Percentiles rank a stretch among this genome's conserved stretches.
Evolutionary conservation across 2,797 vertebrate species (phyloP).

Genomic region (Enteromius afrohamiltoni): DNA sequence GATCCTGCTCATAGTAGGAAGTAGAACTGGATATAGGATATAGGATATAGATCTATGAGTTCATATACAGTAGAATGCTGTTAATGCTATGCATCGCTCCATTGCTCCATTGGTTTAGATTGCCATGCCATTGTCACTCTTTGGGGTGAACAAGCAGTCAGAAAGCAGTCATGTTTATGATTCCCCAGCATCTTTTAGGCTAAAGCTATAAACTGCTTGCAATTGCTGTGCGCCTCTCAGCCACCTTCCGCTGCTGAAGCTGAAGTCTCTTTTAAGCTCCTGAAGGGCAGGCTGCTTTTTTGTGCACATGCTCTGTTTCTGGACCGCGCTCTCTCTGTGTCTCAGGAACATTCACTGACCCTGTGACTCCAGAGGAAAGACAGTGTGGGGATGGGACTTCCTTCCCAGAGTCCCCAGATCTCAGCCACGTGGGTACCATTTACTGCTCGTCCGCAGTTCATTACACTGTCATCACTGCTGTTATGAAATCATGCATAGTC

Average conservation of each 20-base stretch:
- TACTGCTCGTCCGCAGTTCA: slow-evolving; percentile 68
- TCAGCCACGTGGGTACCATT: slow-evolving; percentile 84
- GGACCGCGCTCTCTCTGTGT: slow-evolving; percentile 68
- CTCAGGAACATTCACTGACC: slow-evolving; percentile 83
- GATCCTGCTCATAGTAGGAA: background rate
- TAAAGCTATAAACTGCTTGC: slow-evolving; percentile 39
- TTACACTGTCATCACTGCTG: slow-evolving; percentile 53
- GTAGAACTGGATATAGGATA: too few relatives aligned
- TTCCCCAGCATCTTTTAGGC: slow-evolving; percentile 44
- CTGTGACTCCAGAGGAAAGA: slow-evolving; percentile 89
- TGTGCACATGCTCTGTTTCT: slow-evolving; percentile 62
- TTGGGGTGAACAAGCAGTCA: slow-evolving; percentile 49
- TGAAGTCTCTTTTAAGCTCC: slow-evolving; percentile 10
- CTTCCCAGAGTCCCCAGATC: slow-evolving; percentile 95
- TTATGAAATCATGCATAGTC: slow-evolving; percentile 67
- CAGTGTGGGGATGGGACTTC: slow-evolving; percentile 97
- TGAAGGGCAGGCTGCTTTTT: slow-evolving; percentile 45
- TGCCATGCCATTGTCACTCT: slow-evolving; percentile 38
- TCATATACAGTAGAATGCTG: background rate
- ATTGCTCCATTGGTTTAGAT: slow-evolving; percentile 33
- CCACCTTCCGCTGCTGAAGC: background rate
- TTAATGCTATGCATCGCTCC: slow-evolving; percentile 1
- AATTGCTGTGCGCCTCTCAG: slow-evolving; percentile 14
- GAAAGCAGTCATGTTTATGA: slow-evolving; percentile 51
- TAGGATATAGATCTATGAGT: slow-evolving; percentile 18